phyloP scores from a whole-genome alignment of 1,140 invertebrate genomes.

The Drosophila lowei region DNA sequence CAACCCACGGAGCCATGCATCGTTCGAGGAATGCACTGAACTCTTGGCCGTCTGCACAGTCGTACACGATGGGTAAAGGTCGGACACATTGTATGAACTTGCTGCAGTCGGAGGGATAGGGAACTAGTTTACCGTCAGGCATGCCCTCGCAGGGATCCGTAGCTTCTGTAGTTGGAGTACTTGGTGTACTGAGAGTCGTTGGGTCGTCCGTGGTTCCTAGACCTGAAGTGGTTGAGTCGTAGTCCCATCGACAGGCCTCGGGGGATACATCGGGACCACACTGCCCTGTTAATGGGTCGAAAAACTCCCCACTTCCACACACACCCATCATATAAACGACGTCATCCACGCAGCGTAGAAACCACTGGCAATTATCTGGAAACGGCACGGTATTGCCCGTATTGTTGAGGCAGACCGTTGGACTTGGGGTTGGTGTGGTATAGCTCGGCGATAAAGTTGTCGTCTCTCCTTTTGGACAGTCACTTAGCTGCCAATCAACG shows the following conservation, averaged over 20 bases:
- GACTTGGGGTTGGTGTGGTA: slow-evolving; percentile 20
- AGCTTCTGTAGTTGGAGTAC: slow-evolving; percentile 1
- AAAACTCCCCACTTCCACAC: slow-evolving; percentile 49
- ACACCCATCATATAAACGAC: slow-evolving; percentile 59
- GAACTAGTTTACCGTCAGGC: slow-evolving; percentile 44
- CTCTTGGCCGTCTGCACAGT: slow-evolving; percentile 55
- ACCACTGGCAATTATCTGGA: slow-evolving; percentile 54
- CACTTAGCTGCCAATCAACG: slow-evolving; percentile 49
- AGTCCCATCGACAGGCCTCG: slow-evolving; percentile 45
- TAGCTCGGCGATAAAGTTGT: slow-evolving; percentile 25
- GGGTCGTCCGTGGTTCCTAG: slow-evolving; percentile 12
- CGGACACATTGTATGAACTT: slow-evolving; percentile 54
- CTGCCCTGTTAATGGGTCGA: slow-evolving; percentile 45
- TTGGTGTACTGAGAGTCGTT: not conserved
- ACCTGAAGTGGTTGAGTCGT: slow-evolving; percentile 5
- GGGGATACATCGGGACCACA: slow-evolving; percentile 43
- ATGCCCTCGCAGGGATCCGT: slow-evolving; percentile 43
- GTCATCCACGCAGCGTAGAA: slow-evolving; percentile 46
- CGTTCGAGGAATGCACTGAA: slow-evolving; percentile 57
- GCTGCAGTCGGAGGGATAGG: slow-evolving; percentile 65
- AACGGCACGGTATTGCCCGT: slow-evolving; percentile 35
- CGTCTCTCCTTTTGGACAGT: slow-evolving; percentile 22
- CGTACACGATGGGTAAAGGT: slow-evolving; percentile 30
- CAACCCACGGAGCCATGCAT: slow-evolving; percentile 56
- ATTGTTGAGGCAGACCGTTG: slow-evolving; percentile 32